These are phyloP conservation scores for Galeruca laticollis DNA, from an alignment of 2,888 invertebrate species.

Conservation along the genomic window DNA sequence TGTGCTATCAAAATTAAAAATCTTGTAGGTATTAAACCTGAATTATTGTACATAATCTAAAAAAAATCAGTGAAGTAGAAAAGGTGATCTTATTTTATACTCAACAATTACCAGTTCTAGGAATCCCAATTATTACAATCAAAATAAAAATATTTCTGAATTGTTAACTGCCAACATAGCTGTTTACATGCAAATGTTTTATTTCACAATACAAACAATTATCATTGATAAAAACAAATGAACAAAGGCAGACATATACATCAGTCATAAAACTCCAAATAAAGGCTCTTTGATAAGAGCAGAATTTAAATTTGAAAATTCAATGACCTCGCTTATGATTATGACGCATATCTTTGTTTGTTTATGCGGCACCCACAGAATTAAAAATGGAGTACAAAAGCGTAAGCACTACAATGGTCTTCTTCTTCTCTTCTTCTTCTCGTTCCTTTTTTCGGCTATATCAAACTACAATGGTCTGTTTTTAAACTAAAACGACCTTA, in stretches of 20 bases:
- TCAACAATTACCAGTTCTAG: neutral
- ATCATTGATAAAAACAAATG: neutral
- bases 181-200: neutral
- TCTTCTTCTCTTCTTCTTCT: too few relatives aligned
- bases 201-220: neutral
- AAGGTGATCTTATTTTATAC: neutral
- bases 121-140: neutral
- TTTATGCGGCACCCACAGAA: neutral
- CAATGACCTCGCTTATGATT: neutral
- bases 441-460: too few relatives aligned
- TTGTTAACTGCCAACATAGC: neutral
- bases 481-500: too few relatives aligned
- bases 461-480: too few relatives aligned
- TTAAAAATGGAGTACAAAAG: neutral
- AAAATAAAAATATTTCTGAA: neutral
- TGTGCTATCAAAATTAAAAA: conserved; percentile 80
- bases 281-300: neutral
- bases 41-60: conserved; percentile 58
- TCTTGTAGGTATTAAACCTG: conserved; percentile 74
- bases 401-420: too few relatives aligned
- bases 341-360: neutral
- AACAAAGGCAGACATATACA: neutral
- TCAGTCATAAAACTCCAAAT: neutral
- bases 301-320: conserved; percentile 3
- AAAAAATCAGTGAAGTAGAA: conserved; percentile 18